A percentile compares a stretch with the other conserved stretches of the same genome.
These are phyloP conservation scores for Pseudorhombus dupliciocellatus DNA, from an alignment of 2,113 vertebrate genomes.

Conservation along the genomic window DNA sequence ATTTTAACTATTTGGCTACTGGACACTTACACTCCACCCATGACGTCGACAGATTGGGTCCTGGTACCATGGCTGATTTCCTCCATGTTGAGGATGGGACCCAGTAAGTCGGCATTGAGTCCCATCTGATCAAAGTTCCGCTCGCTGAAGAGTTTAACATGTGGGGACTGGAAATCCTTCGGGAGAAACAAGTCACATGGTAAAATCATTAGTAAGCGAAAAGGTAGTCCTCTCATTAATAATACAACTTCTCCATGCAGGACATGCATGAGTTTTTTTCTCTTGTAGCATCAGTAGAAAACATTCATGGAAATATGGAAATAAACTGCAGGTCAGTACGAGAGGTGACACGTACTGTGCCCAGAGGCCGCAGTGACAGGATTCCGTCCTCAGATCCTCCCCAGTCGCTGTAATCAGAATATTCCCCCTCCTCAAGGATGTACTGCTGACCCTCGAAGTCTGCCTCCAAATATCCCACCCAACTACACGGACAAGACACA, in stretches of 20 bases:
- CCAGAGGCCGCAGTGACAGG: slow-evolving; percentile 86
- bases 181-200: background rate
- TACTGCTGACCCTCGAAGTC: slow-evolving; percentile 93
- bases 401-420: slow-evolving; percentile 89
- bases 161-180: slow-evolving; percentile 88
- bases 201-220: background rate
- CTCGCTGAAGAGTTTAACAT: slow-evolving; percentile 90
- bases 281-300: background rate
- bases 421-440: slow-evolving; percentile 94
- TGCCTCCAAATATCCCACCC: slow-evolving; percentile 92
- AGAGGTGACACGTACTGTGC: slow-evolving; percentile 82
- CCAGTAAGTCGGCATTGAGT: slow-evolving; percentile 85
- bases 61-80: slow-evolving; percentile 85
- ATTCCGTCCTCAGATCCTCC: slow-evolving; percentile 83
- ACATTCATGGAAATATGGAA: background rate
- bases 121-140: slow-evolving; percentile 84
- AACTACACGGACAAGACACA: slow-evolving; percentile 74
- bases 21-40: slow-evolving; percentile 88
- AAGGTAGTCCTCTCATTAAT: background rate
- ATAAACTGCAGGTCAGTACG: background rate
- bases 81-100: slow-evolving; percentile 87
- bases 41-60: slow-evolving; percentile 88
- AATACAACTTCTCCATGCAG: too few relatives aligned
- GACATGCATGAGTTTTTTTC: background rate
- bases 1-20: background rate